A percentile compares a stretch with the other conserved stretches of the same genome.
phyloP scores from a whole-genome alignment of 2,888 invertebrate genomes.

The Agonopterix alstromeriana region DNA sequence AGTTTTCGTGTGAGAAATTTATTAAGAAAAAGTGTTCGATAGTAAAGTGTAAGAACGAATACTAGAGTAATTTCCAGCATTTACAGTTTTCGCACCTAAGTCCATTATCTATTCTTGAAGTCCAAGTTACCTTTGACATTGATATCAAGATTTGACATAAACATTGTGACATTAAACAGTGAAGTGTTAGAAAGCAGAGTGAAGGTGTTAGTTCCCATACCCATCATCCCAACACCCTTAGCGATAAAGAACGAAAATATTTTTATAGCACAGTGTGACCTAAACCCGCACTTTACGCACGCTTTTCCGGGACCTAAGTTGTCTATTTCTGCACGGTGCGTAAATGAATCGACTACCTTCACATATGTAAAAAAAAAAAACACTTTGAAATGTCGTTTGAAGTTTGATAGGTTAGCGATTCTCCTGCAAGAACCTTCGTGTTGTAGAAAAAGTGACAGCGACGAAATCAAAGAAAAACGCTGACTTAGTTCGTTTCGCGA shows the following conservation, averaged over 20 bases:
- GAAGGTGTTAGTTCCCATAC: slow-evolving; percentile 25
- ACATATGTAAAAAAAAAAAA: no score
- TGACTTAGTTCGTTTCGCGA: no score
- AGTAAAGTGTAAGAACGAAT: slow-evolving; percentile 32
- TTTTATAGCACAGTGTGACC: no score
- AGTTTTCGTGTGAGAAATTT: neutral
- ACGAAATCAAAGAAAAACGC: no score
- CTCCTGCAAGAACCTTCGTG: no score
- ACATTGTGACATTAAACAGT: slow-evolving; percentile 19
- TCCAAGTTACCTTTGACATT: slow-evolving; percentile 58
- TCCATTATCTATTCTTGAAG: slow-evolving; percentile 76
- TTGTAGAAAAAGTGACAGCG: no score
- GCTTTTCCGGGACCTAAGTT: no score
- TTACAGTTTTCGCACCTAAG: slow-evolving; percentile 67
- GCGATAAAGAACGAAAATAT: neutral
- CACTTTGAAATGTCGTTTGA: no score
- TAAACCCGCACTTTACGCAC: no score
- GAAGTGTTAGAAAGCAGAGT: slow-evolving; percentile 64
- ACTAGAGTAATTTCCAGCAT: slow-evolving; percentile 44
- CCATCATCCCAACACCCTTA: neutral
- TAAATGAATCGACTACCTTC: no score
- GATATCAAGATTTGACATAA: slow-evolving; percentile 21
- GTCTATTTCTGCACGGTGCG: no score
- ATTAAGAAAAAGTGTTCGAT: slow-evolving; percentile 11
- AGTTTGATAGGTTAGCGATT: no score